These are phyloP conservation scores for Teleiodes luculella DNA, from an alignment of 2,888 invertebrate species.

Conservation along the genomic window DNA sequence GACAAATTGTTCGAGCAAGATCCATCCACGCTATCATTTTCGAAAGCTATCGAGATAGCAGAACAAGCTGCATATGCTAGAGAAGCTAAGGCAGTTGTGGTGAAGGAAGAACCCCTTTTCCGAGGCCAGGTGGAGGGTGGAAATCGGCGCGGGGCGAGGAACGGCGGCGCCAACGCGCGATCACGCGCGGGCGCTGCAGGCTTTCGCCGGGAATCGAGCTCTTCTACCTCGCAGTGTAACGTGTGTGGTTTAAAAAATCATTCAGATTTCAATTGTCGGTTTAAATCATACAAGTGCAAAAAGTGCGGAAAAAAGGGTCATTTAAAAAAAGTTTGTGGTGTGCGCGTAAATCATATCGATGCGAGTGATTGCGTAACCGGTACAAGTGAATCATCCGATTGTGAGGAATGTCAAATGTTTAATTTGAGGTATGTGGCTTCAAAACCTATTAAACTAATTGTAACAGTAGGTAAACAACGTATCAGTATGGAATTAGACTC, in stretches of 20 bases:
- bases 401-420: conserved; percentile 23
- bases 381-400: conserved; percentile 6
- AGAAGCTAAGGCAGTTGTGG: background rate
- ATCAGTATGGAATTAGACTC: conserved; percentile 25
- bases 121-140: conserved; percentile 7
- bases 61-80: conserved; percentile 12
- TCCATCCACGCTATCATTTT: conserved; percentile 16
- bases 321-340: conserved; percentile 26
- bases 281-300: conserved; percentile 22
- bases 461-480: background rate
- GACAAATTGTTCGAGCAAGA: conserved; percentile 19
- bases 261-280: conserved; percentile 20
- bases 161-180: background rate
- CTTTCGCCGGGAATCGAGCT: background rate
- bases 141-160: background rate
- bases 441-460: background rate
- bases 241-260: conserved; percentile 25
- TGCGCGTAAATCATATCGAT: too few relatives aligned
- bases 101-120: conserved; percentile 22
- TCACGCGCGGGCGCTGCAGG: background rate
- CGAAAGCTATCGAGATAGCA: conserved; percentile 20
- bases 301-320: conserved; percentile 27
- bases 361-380: too few relatives aligned
- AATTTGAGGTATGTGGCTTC: conserved; percentile 23
- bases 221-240: conserved; percentile 14